Evolutionary conservation across 2,888 invertebrate genomes (phyloP).

Genomic region (Acleris sparsana): DNA sequence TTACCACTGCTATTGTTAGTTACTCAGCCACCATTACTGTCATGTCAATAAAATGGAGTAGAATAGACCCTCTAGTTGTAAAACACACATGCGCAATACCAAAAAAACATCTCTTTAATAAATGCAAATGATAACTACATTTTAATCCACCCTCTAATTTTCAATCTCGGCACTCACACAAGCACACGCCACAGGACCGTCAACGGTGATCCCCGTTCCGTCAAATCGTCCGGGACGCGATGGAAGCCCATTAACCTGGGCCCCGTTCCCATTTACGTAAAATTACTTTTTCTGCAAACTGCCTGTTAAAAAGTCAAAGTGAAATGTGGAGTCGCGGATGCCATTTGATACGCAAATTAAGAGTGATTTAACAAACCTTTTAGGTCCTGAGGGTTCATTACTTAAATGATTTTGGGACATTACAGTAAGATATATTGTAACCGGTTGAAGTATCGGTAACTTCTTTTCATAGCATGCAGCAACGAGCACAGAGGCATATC

Average conservation of each 20-base stretch:
- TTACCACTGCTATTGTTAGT: too few relatives aligned
- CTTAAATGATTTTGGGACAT: slow-evolving; percentile 2
- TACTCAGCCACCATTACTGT: too few relatives aligned
- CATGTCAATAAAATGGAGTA: too few relatives aligned
- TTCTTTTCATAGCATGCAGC: too few relatives aligned
- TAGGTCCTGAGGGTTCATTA: slow-evolving; percentile 17
- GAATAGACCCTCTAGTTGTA: too few relatives aligned
- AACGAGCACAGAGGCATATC: too few relatives aligned
- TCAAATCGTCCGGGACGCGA: slow-evolving; percentile 47
- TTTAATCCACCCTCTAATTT: slow-evolving; percentile 12
- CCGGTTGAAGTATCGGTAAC: too few relatives aligned
- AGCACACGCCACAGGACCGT: background rate
- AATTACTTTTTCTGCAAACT: slow-evolving; percentile 57
- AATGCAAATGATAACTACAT: background rate
- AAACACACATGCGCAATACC: too few relatives aligned
- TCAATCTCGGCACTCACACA: slow-evolving; percentile 15
- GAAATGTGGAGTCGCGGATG: slow-evolving; percentile 34
- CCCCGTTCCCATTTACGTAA: slow-evolving; percentile 50
- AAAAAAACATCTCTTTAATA: too few relatives aligned
- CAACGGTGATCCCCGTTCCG: slow-evolving; percentile 37
- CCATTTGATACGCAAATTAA: slow-evolving; percentile 37
- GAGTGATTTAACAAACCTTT: slow-evolving; percentile 32
- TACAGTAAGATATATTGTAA: too few relatives aligned
- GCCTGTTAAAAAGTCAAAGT: slow-evolving; percentile 38
- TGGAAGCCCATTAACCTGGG: slow-evolving; percentile 51